Conservation (phyloP, 2,888 invertebrate genomes). For the Phaedon cochleariae region DNA sequence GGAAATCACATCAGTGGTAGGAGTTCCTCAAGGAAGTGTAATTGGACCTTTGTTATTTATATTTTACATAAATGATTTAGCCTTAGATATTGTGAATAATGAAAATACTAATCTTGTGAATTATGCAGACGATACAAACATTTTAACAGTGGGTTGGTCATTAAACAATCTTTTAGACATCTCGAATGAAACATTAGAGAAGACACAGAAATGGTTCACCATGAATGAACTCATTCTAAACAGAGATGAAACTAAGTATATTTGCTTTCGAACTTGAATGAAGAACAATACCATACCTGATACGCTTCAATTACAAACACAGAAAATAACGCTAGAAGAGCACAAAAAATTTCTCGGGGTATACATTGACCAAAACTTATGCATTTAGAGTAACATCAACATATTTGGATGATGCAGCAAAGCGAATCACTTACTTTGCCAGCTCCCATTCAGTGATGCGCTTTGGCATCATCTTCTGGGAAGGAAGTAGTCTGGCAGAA, state of each 20-base stretch:
- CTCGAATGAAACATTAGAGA: constrained; percentile 1
- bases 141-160: background rate
- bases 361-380: constrained; percentile 10
- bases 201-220: constrained; percentile 5
- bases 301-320: background rate
- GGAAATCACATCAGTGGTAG: background rate
- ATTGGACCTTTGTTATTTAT: no score
- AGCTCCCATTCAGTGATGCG: background rate
- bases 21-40: background rate
- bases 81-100: background rate
- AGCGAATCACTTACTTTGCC: background rate
- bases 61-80: no score
- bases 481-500: no score
- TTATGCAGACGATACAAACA: background rate
- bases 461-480: background rate
- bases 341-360: constrained; percentile 7
- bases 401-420: constrained; percentile 5
- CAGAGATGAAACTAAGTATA: background rate
- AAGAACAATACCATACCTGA: background rate
- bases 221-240: background rate
- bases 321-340: background rate
- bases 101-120: background rate
- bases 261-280: background rate
- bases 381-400: constrained; percentile 7
- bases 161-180: constrained; percentile 4